Conservation (phyloP, 2,113 vertebrate species). For the Petaurus breviceps region DNA sequence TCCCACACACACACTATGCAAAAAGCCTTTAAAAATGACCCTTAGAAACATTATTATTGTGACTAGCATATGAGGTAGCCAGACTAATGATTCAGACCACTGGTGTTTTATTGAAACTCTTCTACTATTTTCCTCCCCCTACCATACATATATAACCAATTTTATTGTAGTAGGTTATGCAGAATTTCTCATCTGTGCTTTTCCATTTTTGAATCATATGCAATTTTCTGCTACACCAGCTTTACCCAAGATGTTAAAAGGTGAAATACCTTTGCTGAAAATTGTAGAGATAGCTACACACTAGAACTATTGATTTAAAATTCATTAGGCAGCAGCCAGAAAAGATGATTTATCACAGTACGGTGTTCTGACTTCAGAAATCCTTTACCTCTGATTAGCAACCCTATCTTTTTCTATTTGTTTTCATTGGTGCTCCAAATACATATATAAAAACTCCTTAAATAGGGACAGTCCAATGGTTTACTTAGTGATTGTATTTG, state of each 20-base stretch:
- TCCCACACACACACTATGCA: neutral
- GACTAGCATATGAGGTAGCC: slow-evolving; percentile 1
- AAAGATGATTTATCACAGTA: slow-evolving; percentile 69
- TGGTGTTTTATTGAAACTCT: slow-evolving; percentile 25
- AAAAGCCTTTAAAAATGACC: neutral
- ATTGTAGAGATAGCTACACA: slow-evolving; percentile 59
- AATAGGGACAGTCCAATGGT: neutral
- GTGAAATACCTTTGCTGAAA: slow-evolving; percentile 71
- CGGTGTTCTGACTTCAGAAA: slow-evolving; percentile 70
- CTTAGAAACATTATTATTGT: neutral
- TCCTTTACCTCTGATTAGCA: slow-evolving; percentile 63
- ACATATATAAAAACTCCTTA: slow-evolving; percentile 1
- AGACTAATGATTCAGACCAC: slow-evolving; percentile 10
- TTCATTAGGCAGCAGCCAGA: slow-evolving; percentile 63
- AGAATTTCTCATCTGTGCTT: slow-evolving; percentile 61
- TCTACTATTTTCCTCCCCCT: neutral
- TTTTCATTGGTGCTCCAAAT: neutral
- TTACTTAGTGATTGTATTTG: slow-evolving; percentile 4
- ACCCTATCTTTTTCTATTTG: neutral
- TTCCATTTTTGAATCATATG: slow-evolving; percentile 75
- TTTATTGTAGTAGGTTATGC: slow-evolving; percentile 48
- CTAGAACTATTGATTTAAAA: slow-evolving; percentile 76
- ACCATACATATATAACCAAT: neutral
- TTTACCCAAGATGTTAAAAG: slow-evolving; percentile 66
- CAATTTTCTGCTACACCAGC: slow-evolving; percentile 75